Percentiles rank a stretch among this genome's conserved stretches.
Evolutionary conservation across 2,888 invertebrate genomes (phyloP).

Genomic region (Scaptomyza tumidula): DNA sequence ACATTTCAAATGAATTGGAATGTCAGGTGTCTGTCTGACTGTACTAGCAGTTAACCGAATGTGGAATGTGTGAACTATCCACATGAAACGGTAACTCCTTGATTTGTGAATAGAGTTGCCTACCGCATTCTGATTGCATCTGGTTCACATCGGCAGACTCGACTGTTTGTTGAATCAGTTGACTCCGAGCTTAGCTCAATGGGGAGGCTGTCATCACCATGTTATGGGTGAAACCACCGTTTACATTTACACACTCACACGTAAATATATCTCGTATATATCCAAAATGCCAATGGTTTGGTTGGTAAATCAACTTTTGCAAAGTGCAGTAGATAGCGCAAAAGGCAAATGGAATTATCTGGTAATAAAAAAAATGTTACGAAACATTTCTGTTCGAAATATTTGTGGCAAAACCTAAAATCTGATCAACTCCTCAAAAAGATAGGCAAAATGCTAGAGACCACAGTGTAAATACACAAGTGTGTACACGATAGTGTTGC

Average conservation of each 20-base stretch:
- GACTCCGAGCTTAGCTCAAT: not conserved
- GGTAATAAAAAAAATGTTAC: too few species aligned
- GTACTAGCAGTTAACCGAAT: conserved; percentile 47
- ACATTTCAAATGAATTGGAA: conserved; percentile 62
- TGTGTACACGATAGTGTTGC: too few species aligned
- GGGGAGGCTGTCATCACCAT: not conserved
- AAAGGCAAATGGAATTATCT: not conserved
- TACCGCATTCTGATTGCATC: conserved; percentile 40
- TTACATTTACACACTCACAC: not conserved
- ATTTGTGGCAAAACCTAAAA: too few species aligned
- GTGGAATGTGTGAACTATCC: conserved; percentile 44
- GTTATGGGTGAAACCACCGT: too few species aligned
- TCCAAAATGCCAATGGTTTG: not conserved
- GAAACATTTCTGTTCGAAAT: too few species aligned
- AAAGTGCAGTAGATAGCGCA: not conserved
- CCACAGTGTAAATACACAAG: too few species aligned
- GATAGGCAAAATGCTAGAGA: too few species aligned
- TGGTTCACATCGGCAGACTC: not conserved
- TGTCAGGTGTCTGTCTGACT: conserved; percentile 48
- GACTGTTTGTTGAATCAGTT: not conserved
- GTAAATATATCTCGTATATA: too few species aligned
- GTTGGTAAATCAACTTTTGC: too few species aligned
- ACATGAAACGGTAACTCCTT: conserved; percentile 1
- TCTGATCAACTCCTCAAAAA: too few species aligned
- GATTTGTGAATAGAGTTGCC: too few species aligned